phyloP scores from a whole-genome alignment of 2,888 invertebrate genomes.

The Apantesis nais region DNA sequence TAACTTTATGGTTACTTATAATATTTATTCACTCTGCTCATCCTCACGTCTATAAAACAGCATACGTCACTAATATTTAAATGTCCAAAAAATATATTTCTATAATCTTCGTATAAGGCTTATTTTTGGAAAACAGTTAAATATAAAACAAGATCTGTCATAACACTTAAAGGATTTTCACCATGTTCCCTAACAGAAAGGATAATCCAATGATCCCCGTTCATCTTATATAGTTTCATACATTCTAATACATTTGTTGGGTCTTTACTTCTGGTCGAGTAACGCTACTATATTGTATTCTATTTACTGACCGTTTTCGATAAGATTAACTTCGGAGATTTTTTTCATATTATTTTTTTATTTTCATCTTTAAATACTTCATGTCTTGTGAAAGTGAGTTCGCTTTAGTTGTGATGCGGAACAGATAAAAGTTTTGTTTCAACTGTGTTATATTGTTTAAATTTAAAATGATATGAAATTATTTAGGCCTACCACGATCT shows the following conservation, averaged over 20 bases:
- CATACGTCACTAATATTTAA: not conserved
- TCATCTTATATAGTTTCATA: not conserved
- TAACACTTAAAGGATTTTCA: not conserved
- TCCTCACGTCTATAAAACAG: too few relatives aligned
- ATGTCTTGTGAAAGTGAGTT: not conserved
- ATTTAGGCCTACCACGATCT: too few relatives aligned
- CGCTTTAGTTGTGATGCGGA: not conserved
- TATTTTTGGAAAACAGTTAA: not conserved
- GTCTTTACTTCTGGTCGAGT: not conserved
- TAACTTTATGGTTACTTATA: too few relatives aligned
- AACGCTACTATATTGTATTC: not conserved
- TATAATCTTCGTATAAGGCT: not conserved
- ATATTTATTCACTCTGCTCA: too few relatives aligned
- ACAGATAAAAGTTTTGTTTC: not conserved
- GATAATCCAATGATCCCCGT: slow-evolving; percentile 1
- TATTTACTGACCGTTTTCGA: slow-evolving; percentile 1
- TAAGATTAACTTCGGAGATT: not conserved
- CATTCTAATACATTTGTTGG: not conserved
- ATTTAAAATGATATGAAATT: too few relatives aligned
- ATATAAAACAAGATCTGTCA: not conserved
- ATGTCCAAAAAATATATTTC: not conserved
- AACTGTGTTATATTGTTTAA: too few relatives aligned
- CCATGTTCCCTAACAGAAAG: not conserved
- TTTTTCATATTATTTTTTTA: not conserved
- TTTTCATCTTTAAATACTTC: not conserved